phyloP scores from a whole-genome alignment of 2,113 vertebrate genomes.

The Eurypyga helias region DNA sequence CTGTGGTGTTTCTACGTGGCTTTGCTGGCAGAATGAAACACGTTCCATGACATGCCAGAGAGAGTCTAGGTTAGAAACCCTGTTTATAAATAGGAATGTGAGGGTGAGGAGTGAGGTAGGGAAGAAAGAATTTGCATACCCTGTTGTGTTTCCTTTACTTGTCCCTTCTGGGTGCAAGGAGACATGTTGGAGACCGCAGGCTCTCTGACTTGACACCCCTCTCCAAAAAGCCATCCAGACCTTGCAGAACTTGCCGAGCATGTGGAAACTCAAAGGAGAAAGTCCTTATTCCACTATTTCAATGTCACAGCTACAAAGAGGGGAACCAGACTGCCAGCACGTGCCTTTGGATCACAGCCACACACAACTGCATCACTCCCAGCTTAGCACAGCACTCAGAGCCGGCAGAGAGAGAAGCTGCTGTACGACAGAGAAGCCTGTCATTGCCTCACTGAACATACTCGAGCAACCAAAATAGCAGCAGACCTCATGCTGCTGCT shows the following conservation, averaged over 20 bases:
- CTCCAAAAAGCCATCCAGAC: constrained; percentile 74
- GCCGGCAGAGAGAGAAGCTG: not conserved
- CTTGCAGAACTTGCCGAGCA: constrained; percentile 73
- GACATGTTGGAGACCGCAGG: constrained; percentile 69
- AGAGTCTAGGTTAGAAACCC: not conserved
- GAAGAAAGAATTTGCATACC: not conserved
- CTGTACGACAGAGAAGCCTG: not conserved
- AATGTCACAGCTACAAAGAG: not conserved
- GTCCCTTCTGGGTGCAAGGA: constrained; percentile 68
- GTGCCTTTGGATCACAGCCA: not conserved
- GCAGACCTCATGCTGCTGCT: not conserved
- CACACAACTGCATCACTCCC: not conserved
- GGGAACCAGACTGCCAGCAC: not conserved
- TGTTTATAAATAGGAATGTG: not conserved
- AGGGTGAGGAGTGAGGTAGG: not conserved
- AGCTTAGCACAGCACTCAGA: not conserved
- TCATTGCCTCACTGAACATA: not conserved
- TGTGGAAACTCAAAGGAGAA: constrained; percentile 73
- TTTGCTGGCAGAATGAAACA: not conserved
- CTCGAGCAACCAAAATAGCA: not conserved
- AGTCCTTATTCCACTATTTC: not conserved
- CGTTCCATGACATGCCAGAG: not conserved
- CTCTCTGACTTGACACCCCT: constrained; percentile 67
- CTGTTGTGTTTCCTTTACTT: not conserved
- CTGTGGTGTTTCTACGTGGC: not conserved